A percentile compares a stretch with the other conserved stretches of the same genome.
phyloP scores from a whole-genome alignment of 2,113 vertebrate species.

The Clarias magur region DNA sequence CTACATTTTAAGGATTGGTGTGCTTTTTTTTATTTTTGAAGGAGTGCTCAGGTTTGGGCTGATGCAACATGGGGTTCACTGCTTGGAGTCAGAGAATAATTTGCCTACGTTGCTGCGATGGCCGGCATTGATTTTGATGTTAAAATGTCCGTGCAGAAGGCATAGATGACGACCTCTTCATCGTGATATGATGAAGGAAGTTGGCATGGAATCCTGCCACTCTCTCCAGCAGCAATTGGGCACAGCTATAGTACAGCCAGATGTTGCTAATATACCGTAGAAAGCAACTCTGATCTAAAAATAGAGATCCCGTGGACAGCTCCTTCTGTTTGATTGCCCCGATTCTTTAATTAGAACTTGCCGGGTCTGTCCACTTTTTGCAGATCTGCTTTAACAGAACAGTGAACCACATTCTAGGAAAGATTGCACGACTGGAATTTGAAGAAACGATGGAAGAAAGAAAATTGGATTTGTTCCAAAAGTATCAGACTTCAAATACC shows the following conservation, averaged over 20 bases:
- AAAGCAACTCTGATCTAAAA: conserved; percentile 8
- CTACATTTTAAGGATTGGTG: conserved; percentile 57
- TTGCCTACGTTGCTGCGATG: conserved; percentile 27
- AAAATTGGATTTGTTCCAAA: conserved; percentile 16
- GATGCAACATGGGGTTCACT: conserved; percentile 2
- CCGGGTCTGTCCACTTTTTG: neutral
- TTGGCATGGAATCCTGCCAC: conserved; percentile 1
- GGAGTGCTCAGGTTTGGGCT: conserved; percentile 35
- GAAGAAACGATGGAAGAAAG: neutral
- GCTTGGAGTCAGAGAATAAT: conserved; percentile 9
- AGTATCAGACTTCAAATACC: conserved; percentile 36
- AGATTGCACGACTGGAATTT: neutral
- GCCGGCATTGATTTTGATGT: conserved; percentile 51
- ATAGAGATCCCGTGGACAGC: neutral
- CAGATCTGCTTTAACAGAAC: conserved; percentile 28
- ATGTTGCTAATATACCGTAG: neutral
- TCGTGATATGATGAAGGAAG: conserved; percentile 50
- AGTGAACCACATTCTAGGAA: neutral
- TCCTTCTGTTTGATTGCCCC: neutral
- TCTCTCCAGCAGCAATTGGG: neutral
- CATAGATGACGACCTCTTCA: conserved; percentile 57
- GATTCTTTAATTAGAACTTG: conserved; percentile 36
- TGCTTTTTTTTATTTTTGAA: conserved; percentile 27
- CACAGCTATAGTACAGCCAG: neutral
- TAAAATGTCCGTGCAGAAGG: conserved; percentile 50